phyloP scores from a whole-genome alignment of 2,113 vertebrate species.

The Meles meles region DNA sequence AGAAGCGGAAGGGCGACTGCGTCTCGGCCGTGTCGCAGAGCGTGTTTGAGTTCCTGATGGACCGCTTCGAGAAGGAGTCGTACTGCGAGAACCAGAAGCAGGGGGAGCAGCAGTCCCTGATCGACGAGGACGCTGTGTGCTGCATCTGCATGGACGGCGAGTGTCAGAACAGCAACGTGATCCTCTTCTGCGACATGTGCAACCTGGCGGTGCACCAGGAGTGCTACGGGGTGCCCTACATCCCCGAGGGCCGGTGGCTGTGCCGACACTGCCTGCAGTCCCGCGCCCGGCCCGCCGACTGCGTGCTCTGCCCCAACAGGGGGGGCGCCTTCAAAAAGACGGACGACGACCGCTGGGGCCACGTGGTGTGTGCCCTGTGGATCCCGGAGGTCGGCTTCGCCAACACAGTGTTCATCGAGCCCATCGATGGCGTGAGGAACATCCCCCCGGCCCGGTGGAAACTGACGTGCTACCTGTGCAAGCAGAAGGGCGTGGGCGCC shows the following conservation, averaged over 20 bases:
- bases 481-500: constrained; percentile 96
- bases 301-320: constrained; percentile 96
- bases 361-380: constrained; percentile 98
- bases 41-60: constrained; percentile 97
- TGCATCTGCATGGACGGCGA: constrained; percentile 97
- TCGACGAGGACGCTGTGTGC: constrained; percentile 96
- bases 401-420: constrained; percentile 97
- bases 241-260: constrained; percentile 98
- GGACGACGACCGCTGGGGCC: constrained; percentile 96
- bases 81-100: constrained; percentile 93
- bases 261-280: constrained; percentile 96
- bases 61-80: constrained; percentile 96
- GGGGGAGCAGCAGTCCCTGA: constrained; percentile 88
- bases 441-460: constrained; percentile 98
- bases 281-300: constrained; percentile 89
- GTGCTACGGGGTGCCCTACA: constrained; percentile 98
- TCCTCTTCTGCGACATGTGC: constrained; percentile 98
- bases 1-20: constrained; percentile 91
- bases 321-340: constrained; percentile 98
- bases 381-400: constrained; percentile 98
- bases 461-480: constrained; percentile 99
- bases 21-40: constrained; percentile 93
- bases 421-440: constrained; percentile 95
- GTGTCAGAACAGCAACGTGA: constrained; percentile 95
- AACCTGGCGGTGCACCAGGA: constrained; percentile 98